Base-by-base conservation (phyloP, 2,888 invertebrate species). In the Leucophenga maculata region DNA sequence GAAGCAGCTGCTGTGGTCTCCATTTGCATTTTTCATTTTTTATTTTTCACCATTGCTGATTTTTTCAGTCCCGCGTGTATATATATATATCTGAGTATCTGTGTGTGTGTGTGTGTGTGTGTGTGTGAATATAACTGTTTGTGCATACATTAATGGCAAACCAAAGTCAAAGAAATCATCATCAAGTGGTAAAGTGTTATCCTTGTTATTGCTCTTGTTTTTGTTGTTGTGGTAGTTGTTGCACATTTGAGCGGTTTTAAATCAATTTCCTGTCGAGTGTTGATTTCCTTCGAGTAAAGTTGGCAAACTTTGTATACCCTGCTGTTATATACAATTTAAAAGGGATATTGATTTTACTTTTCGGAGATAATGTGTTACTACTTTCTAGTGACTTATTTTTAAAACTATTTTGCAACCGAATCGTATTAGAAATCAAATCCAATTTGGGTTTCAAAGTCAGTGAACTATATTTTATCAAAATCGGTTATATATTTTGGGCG, bases 181-280 rank as follows among this genome's bases (percentile, higher is more conserved):
- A 22, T 60, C 60, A 60, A 39, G 1, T 39, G 39, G 11, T 39
- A 39, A 39, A 39, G 39, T 39, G 39, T 39, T 39, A 11, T 60
- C 60, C n/a, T 60, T 22, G 60, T 60, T 39, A 11, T 60, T n/a
- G 60, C 9, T 39, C 1, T 59, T 59, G 59, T 59, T 62, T 44
- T 18, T 62, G 32, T 44, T 62, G 62, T n/a, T 62, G 62, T 46
- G 20, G 62, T 4, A 46, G 18, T 46, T 64, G 62, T 48, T 64
- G 62, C 62, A 64, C 62, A 64, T 64, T 64, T 64, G 46, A 64
- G 46, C 62, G 62, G 26, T 31, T 64, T 48, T 64, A 64, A 64
- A 64, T 64, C 62, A 64, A 64, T 64, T 64, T 64, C 46, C 46
- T 46, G 62, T 48, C 62, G 48, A 64, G 62, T 64, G 44, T 14